Percentiles rank a stretch among this genome's conserved stretches.
Evolutionary conservation across 2,888 invertebrate species (phyloP).

Genomic region (Drosophila leonis): DNA sequence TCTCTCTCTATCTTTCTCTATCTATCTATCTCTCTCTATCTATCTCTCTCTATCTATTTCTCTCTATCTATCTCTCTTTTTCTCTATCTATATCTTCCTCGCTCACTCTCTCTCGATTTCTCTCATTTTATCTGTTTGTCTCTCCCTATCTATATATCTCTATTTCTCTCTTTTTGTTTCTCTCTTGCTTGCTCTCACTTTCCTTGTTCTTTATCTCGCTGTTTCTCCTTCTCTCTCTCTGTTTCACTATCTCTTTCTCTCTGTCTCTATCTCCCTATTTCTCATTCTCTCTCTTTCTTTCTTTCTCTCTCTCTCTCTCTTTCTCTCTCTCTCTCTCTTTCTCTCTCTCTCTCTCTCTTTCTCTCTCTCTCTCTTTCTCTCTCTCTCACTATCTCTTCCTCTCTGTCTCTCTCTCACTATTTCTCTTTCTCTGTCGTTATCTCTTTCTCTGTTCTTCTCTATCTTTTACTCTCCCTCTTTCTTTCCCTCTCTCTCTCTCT

Average conservation of each 20-base stretch:
- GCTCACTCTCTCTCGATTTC: background rate
- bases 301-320: background rate
- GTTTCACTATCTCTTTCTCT: too few relatives aligned
- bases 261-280: background rate
- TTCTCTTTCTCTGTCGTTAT: too few relatives aligned
- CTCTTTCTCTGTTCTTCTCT: too few relatives aligned
- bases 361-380: too few relatives aligned
- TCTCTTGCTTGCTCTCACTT: background rate
- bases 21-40: too few relatives aligned
- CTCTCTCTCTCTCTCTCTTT: too few relatives aligned
- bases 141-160: too few relatives aligned
- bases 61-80: too few relatives aligned
- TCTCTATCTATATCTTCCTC: background rate
- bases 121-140: background rate
- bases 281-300: background rate
- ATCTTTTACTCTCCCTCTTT: too few relatives aligned
- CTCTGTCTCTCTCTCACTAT: background rate
- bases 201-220: background rate
- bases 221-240: too few relatives aligned
- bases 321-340: background rate
- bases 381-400: background rate
- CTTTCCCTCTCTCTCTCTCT: background rate
- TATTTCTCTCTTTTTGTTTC: too few relatives aligned
- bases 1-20: too few relatives aligned
- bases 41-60: background rate